phyloP scores from a whole-genome alignment of 2,888 invertebrate species.

The Muschampia staudingeri region DNA sequence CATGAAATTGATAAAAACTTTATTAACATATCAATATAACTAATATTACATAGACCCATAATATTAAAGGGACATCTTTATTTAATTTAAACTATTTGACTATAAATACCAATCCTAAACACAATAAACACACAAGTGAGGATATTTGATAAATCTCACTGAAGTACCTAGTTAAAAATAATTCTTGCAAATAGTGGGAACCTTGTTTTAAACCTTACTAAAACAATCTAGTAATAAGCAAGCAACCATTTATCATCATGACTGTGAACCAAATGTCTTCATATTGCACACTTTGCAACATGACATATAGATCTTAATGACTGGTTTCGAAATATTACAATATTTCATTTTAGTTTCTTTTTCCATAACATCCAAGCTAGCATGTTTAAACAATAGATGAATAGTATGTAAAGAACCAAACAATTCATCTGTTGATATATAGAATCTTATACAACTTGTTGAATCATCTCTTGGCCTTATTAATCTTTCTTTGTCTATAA shows the following conservation, averaged over 20 bases:
- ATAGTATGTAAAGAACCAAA: constrained; percentile 83
- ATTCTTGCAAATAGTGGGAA: no score
- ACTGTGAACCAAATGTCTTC: neutral
- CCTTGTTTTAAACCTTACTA: no score
- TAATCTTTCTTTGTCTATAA: constrained; percentile 76
- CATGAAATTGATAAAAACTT: no score
- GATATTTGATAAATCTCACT: no score
- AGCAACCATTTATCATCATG: neutral
- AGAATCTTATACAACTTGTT: constrained; percentile 76
- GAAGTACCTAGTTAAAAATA: no score
- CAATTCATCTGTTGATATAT: constrained; percentile 78
- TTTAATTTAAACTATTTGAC: no score
- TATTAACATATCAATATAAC: no score
- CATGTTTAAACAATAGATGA: constrained; percentile 82
- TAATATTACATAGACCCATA: no score
- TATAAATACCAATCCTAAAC: no score
- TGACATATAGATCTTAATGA: constrained; percentile 80
- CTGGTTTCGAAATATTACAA: constrained; percentile 85
- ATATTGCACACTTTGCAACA: constrained; percentile 77
- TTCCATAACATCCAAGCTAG: constrained; percentile 78
- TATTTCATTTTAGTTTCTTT: constrained; percentile 80
- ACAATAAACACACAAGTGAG: no score
- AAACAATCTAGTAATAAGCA: neutral
- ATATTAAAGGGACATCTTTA: no score
- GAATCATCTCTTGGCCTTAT: constrained; percentile 76